These are phyloP conservation scores for Pyrocoelia pectoralis DNA, from an alignment of 2,888 invertebrate species.

Conservation along the genomic window DNA sequence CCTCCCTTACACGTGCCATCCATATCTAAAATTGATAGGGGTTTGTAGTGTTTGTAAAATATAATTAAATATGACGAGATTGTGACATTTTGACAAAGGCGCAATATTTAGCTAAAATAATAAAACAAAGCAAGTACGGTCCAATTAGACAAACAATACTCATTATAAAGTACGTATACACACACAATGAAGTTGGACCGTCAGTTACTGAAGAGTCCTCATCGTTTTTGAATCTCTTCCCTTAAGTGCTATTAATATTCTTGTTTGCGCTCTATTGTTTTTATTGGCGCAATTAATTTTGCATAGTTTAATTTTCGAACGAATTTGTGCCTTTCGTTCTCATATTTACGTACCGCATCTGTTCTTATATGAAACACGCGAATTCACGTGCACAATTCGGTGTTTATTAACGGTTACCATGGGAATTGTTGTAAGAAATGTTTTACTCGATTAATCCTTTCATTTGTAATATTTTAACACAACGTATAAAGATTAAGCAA, in stretches of 20 bases:
- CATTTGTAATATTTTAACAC: constrained; percentile 8
- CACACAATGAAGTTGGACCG: constrained; percentile 35
- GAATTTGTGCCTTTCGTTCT: too few species aligned
- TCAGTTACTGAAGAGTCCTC: constrained; percentile 37
- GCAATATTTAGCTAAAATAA: constrained; percentile 53
- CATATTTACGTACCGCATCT: too few species aligned
- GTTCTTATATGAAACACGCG: too few species aligned
- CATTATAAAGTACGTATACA: constrained; percentile 39
- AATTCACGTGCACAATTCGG: too few species aligned
- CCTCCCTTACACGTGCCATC: background rate
- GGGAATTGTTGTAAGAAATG: background rate
- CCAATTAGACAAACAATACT: constrained; percentile 51
- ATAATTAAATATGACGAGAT: constrained; percentile 40
- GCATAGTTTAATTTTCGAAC: constrained; percentile 1
- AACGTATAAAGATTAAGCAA: constrained; percentile 16
- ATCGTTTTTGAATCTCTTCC: constrained; percentile 34
- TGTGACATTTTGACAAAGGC: constrained; percentile 48
- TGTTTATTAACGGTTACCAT: too few species aligned
- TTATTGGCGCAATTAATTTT: constrained; percentile 35
- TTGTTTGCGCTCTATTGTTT: constrained; percentile 24
- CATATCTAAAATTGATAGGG: constrained; percentile 17
- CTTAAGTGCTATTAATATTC: constrained; percentile 28
- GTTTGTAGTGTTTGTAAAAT: constrained; percentile 26
- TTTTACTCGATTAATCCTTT: constrained; percentile 8
- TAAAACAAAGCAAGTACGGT: constrained; percentile 48